Conservation (phyloP, 2,888 invertebrate species). For the Strigamia maritima region DNA sequence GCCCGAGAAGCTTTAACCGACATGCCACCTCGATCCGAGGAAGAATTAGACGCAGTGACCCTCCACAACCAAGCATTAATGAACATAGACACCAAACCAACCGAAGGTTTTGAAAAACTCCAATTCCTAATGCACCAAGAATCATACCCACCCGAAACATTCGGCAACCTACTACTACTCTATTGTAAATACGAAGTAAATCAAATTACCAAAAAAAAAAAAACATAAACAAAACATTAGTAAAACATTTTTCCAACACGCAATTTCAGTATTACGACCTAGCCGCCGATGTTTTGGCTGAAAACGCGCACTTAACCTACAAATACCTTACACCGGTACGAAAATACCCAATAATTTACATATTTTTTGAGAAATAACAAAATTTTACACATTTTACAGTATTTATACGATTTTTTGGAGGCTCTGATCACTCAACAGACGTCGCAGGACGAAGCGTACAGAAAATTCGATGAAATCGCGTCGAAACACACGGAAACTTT, state of each 20-base stretch:
- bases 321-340: conserved; percentile 88
- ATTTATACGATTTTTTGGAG: conserved; percentile 91
- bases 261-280: conserved; percentile 74
- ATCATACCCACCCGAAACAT: conserved; percentile 96
- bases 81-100: conserved; percentile 81
- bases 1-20: conserved; percentile 61
- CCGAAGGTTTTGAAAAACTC: conserved; percentile 90
- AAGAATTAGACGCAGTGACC: conserved; percentile 95
- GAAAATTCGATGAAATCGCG: conserved; percentile 91
- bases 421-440: conserved; percentile 96
- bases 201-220: background rate
- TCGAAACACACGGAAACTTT: conserved; percentile 84
- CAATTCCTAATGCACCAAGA: conserved; percentile 93
- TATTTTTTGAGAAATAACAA: too few species aligned
- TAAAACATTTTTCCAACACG: too few species aligned
- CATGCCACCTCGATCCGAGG: conserved; percentile 74
- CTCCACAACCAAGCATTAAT: conserved; percentile 93
- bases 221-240: background rate
- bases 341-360: too few species aligned
- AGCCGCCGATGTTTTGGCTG: conserved; percentile 95
- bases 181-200: conserved; percentile 87
- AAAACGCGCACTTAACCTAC: conserved; percentile 93
- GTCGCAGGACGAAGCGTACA: conserved; percentile 90
- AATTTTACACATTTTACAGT: conserved; percentile 56
- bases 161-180: conserved; percentile 86